Base-by-base conservation (phyloP, 2,888 invertebrate genomes). In the Glyphotaelius pellucidus region DNA sequence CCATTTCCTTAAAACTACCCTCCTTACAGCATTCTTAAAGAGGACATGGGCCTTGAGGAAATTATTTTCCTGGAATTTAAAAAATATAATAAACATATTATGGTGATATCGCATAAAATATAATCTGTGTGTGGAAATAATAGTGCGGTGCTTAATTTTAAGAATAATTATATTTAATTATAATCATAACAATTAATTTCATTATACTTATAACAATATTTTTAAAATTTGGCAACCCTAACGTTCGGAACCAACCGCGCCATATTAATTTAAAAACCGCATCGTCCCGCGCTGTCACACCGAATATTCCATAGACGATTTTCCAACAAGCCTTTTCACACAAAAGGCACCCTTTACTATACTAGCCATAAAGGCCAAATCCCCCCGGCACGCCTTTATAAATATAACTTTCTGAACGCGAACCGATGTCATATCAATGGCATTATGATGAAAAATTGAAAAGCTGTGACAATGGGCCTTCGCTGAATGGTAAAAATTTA, bases 381-480 rank as follows among this genome's bases (percentile, higher is more conserved):
- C 47, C 30, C 81, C 12, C 30, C 81, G 30, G n/a, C 42, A 38
- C 31, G 42, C 7, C n/a, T 11, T 42, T 83, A 31, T 7, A 42
- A 83, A 81, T 42, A 67, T n/a, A 15, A 31, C 90, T 47, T 90
- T 89, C 42, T 30, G 47, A 89, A 89, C 35, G 30, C 12, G 30
- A 19, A 80, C 89, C 80, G 30, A 80, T 81, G 90, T 80, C 90
- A 90, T 80, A 89, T 89, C 80, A 79, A 89, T 89, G 91, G 91
- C 52, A 84, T 91, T 91, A 91, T 91, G 88, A 42, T 42, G 90
- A 88, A 91, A 91, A 91, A 91, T 91, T 91, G 91, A 91, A 91
- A 91, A 87, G 87, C 80, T 12, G 14, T 84, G 32, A 91, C 91
- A 91, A 91, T 88, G 88, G 88, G 52, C 31, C 80, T 47, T 80